Evolutionary conservation across 2,888 invertebrate species (phyloP), one percentile per base, ranked within the genome.

Genomic region (Pharmacophagus antenor): DNA sequence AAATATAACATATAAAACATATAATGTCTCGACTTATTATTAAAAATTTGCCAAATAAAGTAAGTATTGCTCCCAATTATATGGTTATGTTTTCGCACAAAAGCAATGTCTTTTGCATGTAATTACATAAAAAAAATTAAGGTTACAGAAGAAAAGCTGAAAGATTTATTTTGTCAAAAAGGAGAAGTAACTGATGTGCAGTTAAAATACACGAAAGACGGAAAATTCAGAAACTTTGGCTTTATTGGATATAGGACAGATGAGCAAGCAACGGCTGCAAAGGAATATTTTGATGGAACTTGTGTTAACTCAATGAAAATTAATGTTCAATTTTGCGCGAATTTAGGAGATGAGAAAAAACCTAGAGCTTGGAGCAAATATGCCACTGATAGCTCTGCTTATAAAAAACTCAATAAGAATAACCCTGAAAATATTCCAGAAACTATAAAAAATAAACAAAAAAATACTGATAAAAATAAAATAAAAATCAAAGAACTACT

Each of bases 291-390:
- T 67, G 92, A 99, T 83, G 95, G 96, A 61, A 94, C 96, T 1
- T 98, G 93, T 77, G 93, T 99, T 55, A 95, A 95, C 68, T 95
- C 97, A 1, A 94, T 93, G 73, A 95, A 93, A 86, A 95, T 99
- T 63, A 91, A 92, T 68, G 97, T 98, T 0, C 94, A 97, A 79
- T 79, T 88, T 2, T 96, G 95, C 78, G 92, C 93, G 2, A 86
- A 92, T 55, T 85, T 96, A 69, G 95, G 95, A 70, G 92, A 89
- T 67, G 82, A 92, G 46, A 91, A 91, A 55, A 98, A 98, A 80
- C 96, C 97, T 1, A 93, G 96, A 82, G 93, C 98, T 0, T 98
- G 98, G 98, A 98, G 98, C 80, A 98, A 97, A 88, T 95, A 98
- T 88, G 93, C 97, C 0, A 80, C 92, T 41, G 97, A 97, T 62